Evolutionary conservation across 1,140 invertebrate species (phyloP).

Genomic region (Caenorhabditis inopinata): DNA sequence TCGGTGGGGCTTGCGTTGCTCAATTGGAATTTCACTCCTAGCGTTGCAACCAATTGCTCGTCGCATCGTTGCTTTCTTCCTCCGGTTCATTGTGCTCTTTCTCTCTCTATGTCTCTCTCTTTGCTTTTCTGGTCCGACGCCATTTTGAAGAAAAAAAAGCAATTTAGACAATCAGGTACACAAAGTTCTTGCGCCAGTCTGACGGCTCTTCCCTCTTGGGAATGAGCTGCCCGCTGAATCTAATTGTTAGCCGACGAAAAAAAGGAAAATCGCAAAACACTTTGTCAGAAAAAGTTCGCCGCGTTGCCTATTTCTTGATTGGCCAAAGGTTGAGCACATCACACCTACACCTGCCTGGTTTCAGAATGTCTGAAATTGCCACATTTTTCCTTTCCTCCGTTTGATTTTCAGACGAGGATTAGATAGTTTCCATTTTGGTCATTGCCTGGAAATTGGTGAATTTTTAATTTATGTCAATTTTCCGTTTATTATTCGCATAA

Average conservation of each 20-base stretch:
- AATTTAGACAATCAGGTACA: slow-evolving; percentile 31
- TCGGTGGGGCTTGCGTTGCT: not conserved
- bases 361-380: too few relatives aligned
- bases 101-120: not conserved
- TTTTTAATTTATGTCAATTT: too few relatives aligned
- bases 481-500: too few relatives aligned
- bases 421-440: too few relatives aligned
- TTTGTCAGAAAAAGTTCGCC: not conserved
- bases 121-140: not conserved
- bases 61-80: not conserved
- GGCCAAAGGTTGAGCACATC: too few relatives aligned
- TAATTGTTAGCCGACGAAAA: slow-evolving; percentile 8
- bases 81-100: too few relatives aligned
- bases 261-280: not conserved
- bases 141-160: slow-evolving; percentile 15
- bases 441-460: too few relatives aligned
- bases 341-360: too few relatives aligned
- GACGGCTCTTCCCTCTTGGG: not conserved
- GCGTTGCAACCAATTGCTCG: not conserved
- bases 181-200: slow-evolving; percentile 19
- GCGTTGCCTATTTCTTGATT: not conserved
- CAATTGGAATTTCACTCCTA: not conserved
- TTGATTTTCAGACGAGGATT: not conserved
- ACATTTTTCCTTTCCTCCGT: not conserved
- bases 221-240: not conserved